phyloP scores from a whole-genome alignment of 2,888 invertebrate genomes.

The Ligdia adustata region DNA sequence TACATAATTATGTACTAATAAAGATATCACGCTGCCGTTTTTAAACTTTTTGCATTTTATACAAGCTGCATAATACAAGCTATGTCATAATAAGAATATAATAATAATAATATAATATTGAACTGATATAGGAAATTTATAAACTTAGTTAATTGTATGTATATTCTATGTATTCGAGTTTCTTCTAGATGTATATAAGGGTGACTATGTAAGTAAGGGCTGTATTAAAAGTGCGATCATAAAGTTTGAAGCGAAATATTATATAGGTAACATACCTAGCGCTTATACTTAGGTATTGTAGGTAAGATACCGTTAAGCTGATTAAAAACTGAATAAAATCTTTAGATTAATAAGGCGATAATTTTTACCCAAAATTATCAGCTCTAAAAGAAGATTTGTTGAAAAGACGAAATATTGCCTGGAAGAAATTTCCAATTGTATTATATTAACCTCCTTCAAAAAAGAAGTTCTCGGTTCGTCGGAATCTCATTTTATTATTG shows the following conservation, averaged over 20 bases:
- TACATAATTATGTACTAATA: neutral
- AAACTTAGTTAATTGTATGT: slow-evolving; percentile 1
- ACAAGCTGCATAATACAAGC: slow-evolving; percentile 22
- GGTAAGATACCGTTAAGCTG: too few species aligned
- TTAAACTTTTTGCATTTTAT: slow-evolving; percentile 16
- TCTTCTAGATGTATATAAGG: slow-evolving; percentile 26
- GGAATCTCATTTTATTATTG: too few species aligned
- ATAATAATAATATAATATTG: slow-evolving; percentile 17
- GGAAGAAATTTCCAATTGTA: too few species aligned
- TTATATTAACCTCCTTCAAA: too few species aligned
- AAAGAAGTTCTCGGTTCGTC: too few species aligned
- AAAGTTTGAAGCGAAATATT: slow-evolving; percentile 2
- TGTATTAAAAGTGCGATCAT: slow-evolving; percentile 15
- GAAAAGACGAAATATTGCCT: too few species aligned
- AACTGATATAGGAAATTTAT: slow-evolving; percentile 24
- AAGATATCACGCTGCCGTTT: slow-evolving; percentile 13
- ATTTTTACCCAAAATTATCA: too few species aligned
- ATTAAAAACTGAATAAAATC: too few species aligned
- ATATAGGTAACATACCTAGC: too few species aligned
- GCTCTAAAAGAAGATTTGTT: too few species aligned
- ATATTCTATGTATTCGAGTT: slow-evolving; percentile 18
- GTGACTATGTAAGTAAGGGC: slow-evolving; percentile 3
- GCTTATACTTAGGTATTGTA: too few species aligned
- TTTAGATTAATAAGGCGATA: too few species aligned
- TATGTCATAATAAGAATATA: slow-evolving; percentile 16